phyloP scores from a whole-genome alignment of 2,888 invertebrate species.

The Drosophila meridiana region DNA sequence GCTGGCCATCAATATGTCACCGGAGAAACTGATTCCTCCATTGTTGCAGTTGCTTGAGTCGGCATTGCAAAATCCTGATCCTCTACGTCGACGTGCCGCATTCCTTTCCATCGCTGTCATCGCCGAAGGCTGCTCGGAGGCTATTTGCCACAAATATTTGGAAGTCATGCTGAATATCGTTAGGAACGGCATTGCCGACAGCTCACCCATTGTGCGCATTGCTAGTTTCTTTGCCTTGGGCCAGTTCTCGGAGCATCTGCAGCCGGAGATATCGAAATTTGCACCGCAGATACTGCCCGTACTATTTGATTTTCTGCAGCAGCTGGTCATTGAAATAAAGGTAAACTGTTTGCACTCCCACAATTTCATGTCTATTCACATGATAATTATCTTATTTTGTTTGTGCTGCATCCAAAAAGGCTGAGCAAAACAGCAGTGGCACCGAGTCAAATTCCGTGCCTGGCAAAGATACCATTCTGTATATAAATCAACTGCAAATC shows the following conservation, averaged over 20 bases:
- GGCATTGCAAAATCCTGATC: slow-evolving; percentile 87
- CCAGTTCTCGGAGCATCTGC: slow-evolving; percentile 92
- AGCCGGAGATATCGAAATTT: slow-evolving; percentile 91
- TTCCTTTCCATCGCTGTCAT: slow-evolving; percentile 91
- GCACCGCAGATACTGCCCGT: slow-evolving; percentile 90
- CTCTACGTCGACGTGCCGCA: slow-evolving; percentile 89
- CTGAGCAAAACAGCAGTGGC: slow-evolving; percentile 46
- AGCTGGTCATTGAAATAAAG: slow-evolving; percentile 87
- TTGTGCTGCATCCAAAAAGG: slow-evolving; percentile 59
- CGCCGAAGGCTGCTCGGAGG: slow-evolving; percentile 92
- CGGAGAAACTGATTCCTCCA: slow-evolving; percentile 90
- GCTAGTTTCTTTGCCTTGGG: slow-evolving; percentile 92
- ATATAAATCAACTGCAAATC: slow-evolving; percentile 81
- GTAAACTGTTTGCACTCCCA: slow-evolving; percentile 69
- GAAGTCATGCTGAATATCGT: slow-evolving; percentile 89
- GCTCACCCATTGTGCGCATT: slow-evolving; percentile 88
- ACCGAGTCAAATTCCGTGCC: slow-evolving; percentile 40
- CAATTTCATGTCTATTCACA: slow-evolving; percentile 8
- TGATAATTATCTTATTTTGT: slow-evolving; percentile 47
- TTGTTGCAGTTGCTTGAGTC: slow-evolving; percentile 89
- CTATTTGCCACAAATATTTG: slow-evolving; percentile 90
- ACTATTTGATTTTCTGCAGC: slow-evolving; percentile 89
- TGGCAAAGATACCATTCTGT: slow-evolving; percentile 81
- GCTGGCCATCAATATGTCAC: slow-evolving; percentile 90
- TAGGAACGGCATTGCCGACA: slow-evolving; percentile 89